Evolutionary conservation across 1,140 invertebrate species (phyloP).

Genomic region (Brachionus angularis): DNA sequence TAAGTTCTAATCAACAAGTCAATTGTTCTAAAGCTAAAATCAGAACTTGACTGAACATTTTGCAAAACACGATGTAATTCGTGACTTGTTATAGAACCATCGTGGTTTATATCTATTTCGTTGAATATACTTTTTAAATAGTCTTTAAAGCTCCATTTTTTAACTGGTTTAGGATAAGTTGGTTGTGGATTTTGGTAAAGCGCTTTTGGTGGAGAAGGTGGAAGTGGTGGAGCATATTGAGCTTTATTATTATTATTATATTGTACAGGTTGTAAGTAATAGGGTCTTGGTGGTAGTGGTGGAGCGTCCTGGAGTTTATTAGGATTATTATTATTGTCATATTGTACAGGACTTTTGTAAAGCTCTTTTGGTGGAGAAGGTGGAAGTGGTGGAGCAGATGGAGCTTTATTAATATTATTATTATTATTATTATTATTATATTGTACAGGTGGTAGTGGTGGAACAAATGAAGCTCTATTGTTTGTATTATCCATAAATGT

Average conservation of each 20-base stretch:
- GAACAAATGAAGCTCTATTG: background rate
- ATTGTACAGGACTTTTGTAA: too few species aligned
- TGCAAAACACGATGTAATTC: slow-evolving; percentile 11
- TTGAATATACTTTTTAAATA: slow-evolving; percentile 9
- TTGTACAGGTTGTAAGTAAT: too few species aligned
- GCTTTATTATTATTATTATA: background rate
- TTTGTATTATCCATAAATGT: too few species aligned
- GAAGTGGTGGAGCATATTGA: background rate
- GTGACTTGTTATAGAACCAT: background rate
- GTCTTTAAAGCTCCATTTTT: background rate
- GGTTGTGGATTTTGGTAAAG: too few species aligned
- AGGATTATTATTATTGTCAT: too few species aligned
- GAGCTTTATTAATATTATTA: too few species aligned
- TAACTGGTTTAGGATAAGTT: background rate
- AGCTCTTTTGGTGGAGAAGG: too few species aligned
- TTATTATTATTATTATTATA: too few species aligned
- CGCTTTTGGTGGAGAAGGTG: too few species aligned
- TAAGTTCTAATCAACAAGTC: background rate
- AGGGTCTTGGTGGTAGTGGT: too few species aligned
- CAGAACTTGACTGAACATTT: background rate
- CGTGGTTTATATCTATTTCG: slow-evolving; percentile 23
- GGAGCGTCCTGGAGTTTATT: too few species aligned
- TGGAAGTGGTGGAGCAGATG: too few species aligned
- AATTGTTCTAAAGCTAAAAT: slow-evolving; percentile 1
- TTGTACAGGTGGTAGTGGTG: background rate